Conservation (phyloP, 2,888 invertebrate species). For the Drosophila siamana region DNA sequence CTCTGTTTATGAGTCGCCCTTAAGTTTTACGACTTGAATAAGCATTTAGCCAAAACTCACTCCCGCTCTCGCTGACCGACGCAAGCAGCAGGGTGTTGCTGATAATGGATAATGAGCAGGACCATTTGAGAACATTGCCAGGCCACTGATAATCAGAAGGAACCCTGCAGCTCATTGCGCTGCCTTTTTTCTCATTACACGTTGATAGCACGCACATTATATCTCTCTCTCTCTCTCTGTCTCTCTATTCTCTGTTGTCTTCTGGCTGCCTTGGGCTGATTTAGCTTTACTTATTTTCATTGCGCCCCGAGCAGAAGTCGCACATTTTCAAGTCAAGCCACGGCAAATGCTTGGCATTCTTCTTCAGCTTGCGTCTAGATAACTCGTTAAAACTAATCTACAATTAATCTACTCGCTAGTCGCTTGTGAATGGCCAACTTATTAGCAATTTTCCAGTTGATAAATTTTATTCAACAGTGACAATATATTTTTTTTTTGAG, state of each 20-base stretch:
- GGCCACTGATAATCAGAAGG: constrained; percentile 63
- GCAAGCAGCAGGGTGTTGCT: constrained; percentile 49
- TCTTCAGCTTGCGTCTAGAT: neutral
- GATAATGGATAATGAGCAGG: constrained; percentile 55
- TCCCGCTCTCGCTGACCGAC: too few species aligned
- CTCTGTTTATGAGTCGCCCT: constrained; percentile 70
- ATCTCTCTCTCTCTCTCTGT: constrained; percentile 16
- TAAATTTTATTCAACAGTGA: constrained; percentile 72
- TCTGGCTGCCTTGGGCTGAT: neutral
- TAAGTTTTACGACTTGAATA: constrained; percentile 69
- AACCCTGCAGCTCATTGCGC: constrained; percentile 46
- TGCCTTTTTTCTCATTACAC: constrained; percentile 73
- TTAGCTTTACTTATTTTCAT: constrained; percentile 62
- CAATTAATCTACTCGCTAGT: constrained; percentile 36
- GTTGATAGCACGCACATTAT: constrained; percentile 53
- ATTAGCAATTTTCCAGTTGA: constrained; percentile 81
- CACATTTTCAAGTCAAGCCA: constrained; percentile 54
- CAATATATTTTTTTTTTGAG: neutral
- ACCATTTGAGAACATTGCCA: constrained; percentile 9
- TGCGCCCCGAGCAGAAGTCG: constrained; percentile 59
- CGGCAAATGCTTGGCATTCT: constrained; percentile 41
- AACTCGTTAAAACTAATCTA: constrained; percentile 52
- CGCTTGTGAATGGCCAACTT: constrained; percentile 47
- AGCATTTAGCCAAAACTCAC: constrained; percentile 66
- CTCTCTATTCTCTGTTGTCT: neutral